phyloP scores from a whole-genome alignment of 2,113 vertebrate species.

The Laterallus jamaicensis region DNA sequence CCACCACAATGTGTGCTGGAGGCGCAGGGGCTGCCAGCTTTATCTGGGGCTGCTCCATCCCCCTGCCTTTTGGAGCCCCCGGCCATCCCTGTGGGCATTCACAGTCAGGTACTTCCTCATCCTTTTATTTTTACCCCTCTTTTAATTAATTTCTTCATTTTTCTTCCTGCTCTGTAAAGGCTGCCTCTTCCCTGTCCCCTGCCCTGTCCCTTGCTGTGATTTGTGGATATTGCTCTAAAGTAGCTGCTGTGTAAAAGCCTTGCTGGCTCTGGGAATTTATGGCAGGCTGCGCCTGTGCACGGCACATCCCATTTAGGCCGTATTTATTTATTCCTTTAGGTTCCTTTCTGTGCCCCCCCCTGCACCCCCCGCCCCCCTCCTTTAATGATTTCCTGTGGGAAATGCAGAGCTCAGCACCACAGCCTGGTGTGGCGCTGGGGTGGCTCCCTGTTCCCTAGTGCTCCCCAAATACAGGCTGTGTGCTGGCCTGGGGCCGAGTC shows the following conservation, averaged over 20 bases:
- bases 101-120: background rate
- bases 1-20: accelerated
- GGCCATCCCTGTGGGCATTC: background rate
- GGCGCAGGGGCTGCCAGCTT: background rate
- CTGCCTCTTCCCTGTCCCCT: constrained; percentile 53
- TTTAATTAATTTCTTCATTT: constrained; percentile 31
- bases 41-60: accelerated
- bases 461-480: background rate
- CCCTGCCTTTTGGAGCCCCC: background rate
- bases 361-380: background rate
- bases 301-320: background rate
- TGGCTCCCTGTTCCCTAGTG: background rate
- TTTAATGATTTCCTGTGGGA: background rate
- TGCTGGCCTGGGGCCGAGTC: background rate
- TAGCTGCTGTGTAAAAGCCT: constrained; percentile 60
- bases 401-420: background rate
- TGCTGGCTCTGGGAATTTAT: constrained; percentile 43
- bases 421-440: background rate
- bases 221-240: constrained; percentile 80
- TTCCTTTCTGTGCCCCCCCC: background rate
- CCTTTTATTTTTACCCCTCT: background rate
- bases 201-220: constrained; percentile 65
- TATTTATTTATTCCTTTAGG: constrained; percentile 47
- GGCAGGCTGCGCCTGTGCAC: background rate
- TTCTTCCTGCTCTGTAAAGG: constrained; percentile 18